Conservation (phyloP, 2,797 vertebrate species). For the Xiphophorus birchmanni region DNA sequence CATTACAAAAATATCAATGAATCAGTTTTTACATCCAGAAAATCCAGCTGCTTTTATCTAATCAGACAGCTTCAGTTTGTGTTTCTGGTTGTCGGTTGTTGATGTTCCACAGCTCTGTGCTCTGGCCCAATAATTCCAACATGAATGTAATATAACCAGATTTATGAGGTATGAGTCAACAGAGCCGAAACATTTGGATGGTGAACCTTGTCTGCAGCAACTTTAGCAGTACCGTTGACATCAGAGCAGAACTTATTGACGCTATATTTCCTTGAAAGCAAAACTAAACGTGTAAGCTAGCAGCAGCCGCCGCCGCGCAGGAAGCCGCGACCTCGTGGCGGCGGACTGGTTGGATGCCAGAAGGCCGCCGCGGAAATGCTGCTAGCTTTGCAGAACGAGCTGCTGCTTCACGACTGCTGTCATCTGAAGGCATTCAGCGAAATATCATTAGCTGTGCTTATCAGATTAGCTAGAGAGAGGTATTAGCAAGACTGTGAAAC, state of each 20-base stretch:
- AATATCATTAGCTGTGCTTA: constrained; percentile 50
- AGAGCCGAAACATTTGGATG: no score
- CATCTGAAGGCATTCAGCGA: constrained; percentile 29
- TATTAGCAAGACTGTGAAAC: constrained; percentile 40
- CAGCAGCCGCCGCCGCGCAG: neutral
- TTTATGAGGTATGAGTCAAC: neutral
- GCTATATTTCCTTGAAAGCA: neutral
- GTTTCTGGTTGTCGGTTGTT: neutral
- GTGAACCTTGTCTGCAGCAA: no score
- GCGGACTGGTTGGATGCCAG: constrained; percentile 63
- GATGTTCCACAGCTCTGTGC: neutral
- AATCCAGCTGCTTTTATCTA: neutral
- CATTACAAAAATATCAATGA: neutral
- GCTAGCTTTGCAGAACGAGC: constrained; percentile 18
- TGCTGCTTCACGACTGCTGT: constrained; percentile 27
- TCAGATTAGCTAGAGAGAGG: constrained; percentile 58
- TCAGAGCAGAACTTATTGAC: neutral
- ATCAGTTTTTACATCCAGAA: neutral
- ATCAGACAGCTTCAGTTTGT: neutral
- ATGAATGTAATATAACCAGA: neutral
- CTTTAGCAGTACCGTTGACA: no score
- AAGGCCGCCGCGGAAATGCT: constrained; percentile 26
- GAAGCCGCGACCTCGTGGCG: neutral
- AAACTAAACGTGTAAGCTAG: neutral
- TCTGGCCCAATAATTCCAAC: neutral